phyloP scores from a whole-genome alignment of 2,797 vertebrate genomes.

The Morus bassanus region DNA sequence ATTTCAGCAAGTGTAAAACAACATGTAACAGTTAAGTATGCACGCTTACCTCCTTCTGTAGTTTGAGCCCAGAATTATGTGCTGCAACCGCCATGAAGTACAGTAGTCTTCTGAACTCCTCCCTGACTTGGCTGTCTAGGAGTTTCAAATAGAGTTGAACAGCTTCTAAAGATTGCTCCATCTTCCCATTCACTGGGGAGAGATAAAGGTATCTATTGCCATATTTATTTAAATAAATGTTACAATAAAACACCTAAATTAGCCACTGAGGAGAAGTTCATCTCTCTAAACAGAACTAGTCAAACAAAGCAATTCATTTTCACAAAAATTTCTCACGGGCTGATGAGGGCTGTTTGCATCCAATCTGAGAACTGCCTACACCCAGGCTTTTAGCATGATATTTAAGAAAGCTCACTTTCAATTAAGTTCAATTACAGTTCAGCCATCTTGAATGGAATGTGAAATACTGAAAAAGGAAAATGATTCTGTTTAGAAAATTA shows the following conservation, averaged over 20 bases:
- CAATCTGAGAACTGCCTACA: background rate
- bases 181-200: slow-evolving; percentile 91
- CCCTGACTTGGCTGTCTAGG: slow-evolving; percentile 87
- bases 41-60: slow-evolving; percentile 88
- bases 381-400: background rate
- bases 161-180: slow-evolving; percentile 89
- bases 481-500: background rate
- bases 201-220: background rate
- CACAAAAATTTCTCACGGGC: background rate
- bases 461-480: background rate
- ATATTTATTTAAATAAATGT: background rate
- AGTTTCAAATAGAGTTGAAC: slow-evolving; percentile 93
- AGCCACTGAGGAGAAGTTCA: background rate
- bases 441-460: background rate
- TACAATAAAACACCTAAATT: background rate
- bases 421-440: background rate
- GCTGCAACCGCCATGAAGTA: slow-evolving; percentile 93
- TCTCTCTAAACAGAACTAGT: background rate
- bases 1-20: background rate
- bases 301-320: background rate
- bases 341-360: background rate
- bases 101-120: slow-evolving; percentile 91
- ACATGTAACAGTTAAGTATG: background rate
- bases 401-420: background rate
- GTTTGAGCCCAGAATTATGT: slow-evolving; percentile 82